Conservation (phyloP, 2,797 vertebrate species). For the Platyrinchus mystaceus region DNA sequence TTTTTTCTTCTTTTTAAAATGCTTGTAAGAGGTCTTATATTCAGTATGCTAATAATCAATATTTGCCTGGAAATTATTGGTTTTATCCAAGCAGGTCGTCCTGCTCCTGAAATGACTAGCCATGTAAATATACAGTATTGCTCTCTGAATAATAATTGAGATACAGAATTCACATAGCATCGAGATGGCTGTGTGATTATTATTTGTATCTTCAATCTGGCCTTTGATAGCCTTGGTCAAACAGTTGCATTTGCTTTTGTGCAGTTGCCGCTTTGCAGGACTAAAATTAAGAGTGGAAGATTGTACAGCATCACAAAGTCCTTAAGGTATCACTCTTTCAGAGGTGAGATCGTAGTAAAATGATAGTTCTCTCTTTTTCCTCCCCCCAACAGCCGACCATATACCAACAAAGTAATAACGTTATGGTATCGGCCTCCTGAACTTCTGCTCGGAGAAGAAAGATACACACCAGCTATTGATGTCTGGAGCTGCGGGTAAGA, state of each 20-base stretch:
- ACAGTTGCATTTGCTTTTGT: background rate
- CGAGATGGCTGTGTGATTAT: background rate
- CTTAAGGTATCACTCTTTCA: background rate
- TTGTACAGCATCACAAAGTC: background rate
- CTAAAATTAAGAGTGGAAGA: background rate
- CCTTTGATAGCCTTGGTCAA: background rate
- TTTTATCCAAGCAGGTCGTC: background rate
- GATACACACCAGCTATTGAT: constrained; percentile 83
- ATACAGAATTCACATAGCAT: background rate
- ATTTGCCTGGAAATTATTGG: background rate
- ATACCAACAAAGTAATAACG: constrained; percentile 85
- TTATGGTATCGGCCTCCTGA: constrained; percentile 84
- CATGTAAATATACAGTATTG: background rate
- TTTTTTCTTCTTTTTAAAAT: background rate
- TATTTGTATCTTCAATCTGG: background rate
- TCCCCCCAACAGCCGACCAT: constrained; percentile 76
- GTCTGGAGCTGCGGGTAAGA: constrained; percentile 87
- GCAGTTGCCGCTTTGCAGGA: background rate
- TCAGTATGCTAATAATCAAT: background rate
- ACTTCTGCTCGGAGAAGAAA: constrained; percentile 81
- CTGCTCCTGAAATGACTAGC: background rate
- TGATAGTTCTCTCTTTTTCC: constrained; percentile 45
- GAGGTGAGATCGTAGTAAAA: background rate
- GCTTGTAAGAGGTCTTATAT: background rate
- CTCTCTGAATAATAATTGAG: background rate